These are phyloP conservation scores for Ameiurus melas DNA, from an alignment of 2,113 vertebrate genomes.

Conservation along the genomic window DNA sequence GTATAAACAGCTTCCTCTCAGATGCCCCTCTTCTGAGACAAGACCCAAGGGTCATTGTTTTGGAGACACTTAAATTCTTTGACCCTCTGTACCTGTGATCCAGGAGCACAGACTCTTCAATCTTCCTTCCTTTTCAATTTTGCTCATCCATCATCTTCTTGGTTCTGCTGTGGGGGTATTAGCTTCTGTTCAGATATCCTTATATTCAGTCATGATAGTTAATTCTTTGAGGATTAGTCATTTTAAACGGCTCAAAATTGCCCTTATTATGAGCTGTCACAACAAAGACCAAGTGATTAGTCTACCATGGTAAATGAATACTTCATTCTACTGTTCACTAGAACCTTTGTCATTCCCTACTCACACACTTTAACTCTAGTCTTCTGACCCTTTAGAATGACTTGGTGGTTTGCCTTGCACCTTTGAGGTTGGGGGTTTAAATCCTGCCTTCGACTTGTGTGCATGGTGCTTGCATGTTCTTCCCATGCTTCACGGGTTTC, in stretches of 20 bases:
- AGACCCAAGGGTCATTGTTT: constrained; percentile 25
- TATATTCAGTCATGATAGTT: not conserved
- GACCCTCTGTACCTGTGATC: constrained; percentile 41
- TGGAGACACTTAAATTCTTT: constrained; percentile 29
- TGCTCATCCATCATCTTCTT: not conserved
- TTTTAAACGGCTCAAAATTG: constrained; percentile 14
- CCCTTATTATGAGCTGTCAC: constrained; percentile 14
- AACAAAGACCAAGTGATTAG: constrained; percentile 4
- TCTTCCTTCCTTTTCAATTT: not conserved
- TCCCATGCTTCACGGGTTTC: too few species aligned
- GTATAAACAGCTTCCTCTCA: constrained; percentile 12
- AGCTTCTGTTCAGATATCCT: not conserved
- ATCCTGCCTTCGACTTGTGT: too few species aligned
- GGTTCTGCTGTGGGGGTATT: not conserved
- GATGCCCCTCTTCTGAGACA: constrained; percentile 21
- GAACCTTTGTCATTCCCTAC: not conserved
- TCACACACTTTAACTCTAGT: not conserved
- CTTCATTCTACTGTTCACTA: constrained; percentile 21
- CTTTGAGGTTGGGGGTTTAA: too few species aligned
- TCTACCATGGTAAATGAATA: constrained; percentile 14
- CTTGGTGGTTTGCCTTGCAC: not conserved
- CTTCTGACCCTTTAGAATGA: not conserved
- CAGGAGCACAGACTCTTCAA: constrained; percentile 2
- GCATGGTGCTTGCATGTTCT: too few species aligned
- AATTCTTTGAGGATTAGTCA: constrained; percentile 15